These are phyloP conservation scores for Stichopus horrens DNA, from an alignment of 53 echinoderm and acorn worm genomes.

Conservation along the genomic window DNA sequence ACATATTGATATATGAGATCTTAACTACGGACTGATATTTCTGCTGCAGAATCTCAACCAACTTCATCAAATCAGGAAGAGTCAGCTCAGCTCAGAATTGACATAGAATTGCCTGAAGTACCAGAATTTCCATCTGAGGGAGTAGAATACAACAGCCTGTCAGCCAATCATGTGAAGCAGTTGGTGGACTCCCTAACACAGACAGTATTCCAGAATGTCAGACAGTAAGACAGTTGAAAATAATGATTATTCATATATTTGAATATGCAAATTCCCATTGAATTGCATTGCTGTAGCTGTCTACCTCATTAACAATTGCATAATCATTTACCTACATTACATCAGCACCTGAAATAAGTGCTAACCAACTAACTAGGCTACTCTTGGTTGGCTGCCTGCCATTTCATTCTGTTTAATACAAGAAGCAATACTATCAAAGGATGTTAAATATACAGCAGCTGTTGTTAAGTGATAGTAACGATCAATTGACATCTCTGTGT, in stretches of 20 bases:
- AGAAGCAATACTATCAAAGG: no score
- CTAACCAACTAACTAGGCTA: no score
- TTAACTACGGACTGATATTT: not conserved
- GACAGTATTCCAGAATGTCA: slow-evolving; percentile 92
- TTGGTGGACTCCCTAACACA: slow-evolving; percentile 91
- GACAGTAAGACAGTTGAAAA: slow-evolving; percentile 80
- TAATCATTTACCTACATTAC: no score
- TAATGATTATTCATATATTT: not conserved
- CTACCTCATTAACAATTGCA: no score
- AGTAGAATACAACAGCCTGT: slow-evolving; percentile 84
- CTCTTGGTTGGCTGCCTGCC: no score
- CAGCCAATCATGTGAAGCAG: slow-evolving; percentile 94
- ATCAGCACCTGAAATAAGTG: no score
- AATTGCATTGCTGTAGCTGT: no score
- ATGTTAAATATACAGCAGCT: no score
- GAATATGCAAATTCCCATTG: no score
- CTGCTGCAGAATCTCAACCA: not conserved
- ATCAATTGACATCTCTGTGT: no score
- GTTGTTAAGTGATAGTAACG: no score
- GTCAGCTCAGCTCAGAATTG: slow-evolving; percentile 1
- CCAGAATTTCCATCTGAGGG: slow-evolving; percentile 77
- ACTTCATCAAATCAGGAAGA: slow-evolving; percentile 23
- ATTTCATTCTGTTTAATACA: no score
- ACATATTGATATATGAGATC: not conserved
- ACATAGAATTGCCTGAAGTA: slow-evolving; percentile 70